Conservation (phyloP, 2,797 vertebrate genomes). For the Cossypha niveicapilla region DNA sequence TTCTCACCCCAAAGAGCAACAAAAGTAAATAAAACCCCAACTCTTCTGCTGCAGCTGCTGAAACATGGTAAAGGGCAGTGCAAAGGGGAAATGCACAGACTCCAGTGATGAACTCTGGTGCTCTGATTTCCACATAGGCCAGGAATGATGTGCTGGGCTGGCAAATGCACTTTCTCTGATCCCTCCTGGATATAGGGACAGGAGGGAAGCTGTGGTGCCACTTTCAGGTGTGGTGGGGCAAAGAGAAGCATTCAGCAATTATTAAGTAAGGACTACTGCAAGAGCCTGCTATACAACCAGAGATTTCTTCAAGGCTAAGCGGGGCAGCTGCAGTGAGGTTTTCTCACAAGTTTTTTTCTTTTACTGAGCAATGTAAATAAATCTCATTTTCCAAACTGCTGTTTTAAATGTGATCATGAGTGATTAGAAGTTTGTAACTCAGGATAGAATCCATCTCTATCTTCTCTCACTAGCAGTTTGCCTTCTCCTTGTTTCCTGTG, state of each 20-base stretch:
- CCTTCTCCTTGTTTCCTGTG: not conserved
- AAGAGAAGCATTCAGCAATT: not conserved
- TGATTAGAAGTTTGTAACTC: not conserved
- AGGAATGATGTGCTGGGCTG: not conserved
- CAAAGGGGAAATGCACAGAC: not conserved
- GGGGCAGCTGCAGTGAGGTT: not conserved
- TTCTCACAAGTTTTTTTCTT: not conserved
- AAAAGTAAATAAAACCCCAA: not conserved
- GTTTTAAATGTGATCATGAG: not conserved
- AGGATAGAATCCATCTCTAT: not conserved
- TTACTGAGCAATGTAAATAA: not conserved
- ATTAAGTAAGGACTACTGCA: not conserved
- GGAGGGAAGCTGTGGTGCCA: not conserved
- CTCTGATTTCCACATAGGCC: not conserved
- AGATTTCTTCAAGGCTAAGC: not conserved
- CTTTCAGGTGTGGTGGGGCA: not conserved
- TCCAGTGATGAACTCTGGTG: not conserved
- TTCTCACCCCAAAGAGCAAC: not conserved
- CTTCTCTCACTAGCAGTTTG: not conserved
- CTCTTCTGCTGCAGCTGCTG: not conserved
- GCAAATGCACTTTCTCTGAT: not conserved
- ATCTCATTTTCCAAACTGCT: not conserved
- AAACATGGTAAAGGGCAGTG: accelerated
- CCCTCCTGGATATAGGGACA: not conserved
- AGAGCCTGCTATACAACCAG: not conserved